Base-by-base conservation (phyloP, 1,140 invertebrate genomes). In the Pseudomyrmex cubaensis region DNA sequence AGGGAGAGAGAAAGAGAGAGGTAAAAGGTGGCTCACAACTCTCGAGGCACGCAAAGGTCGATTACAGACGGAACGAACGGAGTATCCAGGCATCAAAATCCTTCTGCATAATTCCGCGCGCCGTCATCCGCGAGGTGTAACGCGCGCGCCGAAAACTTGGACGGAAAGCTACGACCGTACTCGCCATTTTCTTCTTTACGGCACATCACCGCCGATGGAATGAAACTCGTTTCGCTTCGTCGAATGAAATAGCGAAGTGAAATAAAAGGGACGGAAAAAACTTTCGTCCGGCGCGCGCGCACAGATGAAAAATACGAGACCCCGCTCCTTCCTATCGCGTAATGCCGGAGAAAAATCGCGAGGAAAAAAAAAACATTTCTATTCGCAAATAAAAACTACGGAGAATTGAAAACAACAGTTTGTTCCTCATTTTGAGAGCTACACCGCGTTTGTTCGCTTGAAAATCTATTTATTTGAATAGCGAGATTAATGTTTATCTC, bases 21-120 rank as follows among this genome's bases (percentile, higher is more conserved):
- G 44, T 62, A 82, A 75, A 75, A 70, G 83, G 62, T 62, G 25
- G 17, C 56, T 69, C 50, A 77, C 50, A 56, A 20, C 35, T 35
- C 35, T 35, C 35, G 35, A 35, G 35, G 76, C 75, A 84, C 64
- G 83, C 74, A 66, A 80, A 82, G 74, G 64, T 80, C 64, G 74
- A 70, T 80, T 80, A 80, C 76, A 44, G 20, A 54, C 64, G 66
- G 64, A 78, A 70, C 76, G 74, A 74, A 56, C 22, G 52, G 52
- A 57, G 75, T 78, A 78, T 78, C 52, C 76, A 70, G 76, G 20
- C 76, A 50, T 80, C 76, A 70, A 70, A 35, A 80, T 80, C 76
- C 76, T 70, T 50, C 20, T 80, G 66, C 76, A 80, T 80, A 80
- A 80, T 80, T 80, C 12, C 76, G 54, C 17, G 57, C 52, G 17